Conservation (phyloP, 2,797 vertebrate species). For the Menidia menidia region DNA sequence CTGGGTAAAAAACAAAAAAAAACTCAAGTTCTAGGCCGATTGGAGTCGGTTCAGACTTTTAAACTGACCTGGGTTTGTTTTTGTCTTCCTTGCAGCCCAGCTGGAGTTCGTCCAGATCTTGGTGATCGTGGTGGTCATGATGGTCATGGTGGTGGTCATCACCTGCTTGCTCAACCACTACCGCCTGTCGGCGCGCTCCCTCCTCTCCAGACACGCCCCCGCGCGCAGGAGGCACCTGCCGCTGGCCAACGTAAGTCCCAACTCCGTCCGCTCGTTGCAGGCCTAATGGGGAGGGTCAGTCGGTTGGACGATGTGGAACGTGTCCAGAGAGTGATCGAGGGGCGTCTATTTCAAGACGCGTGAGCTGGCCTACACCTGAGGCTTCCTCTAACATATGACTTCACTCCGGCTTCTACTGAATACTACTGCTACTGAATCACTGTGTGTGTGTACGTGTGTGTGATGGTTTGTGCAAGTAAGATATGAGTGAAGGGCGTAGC, state of each 20-base stretch:
- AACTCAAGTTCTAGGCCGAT: no score
- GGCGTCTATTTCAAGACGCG: conserved; percentile 23
- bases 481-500: conserved; percentile 55
- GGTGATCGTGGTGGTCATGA: conserved; percentile 97
- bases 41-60: neutral
- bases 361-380: conserved; percentile 38
- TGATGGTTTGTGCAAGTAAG: conserved; percentile 26
- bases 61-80: neutral
- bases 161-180: conserved; percentile 97
- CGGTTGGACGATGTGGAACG: no score
- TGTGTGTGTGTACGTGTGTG: conserved; percentile 16
- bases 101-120: conserved; percentile 98
- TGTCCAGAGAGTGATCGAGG: no score
- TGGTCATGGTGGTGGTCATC: conserved; percentile 98
- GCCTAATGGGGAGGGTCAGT: no score
- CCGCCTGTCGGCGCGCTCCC: conserved; percentile 91
- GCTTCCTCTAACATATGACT: conserved; percentile 59
- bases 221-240: conserved; percentile 87
- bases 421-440: conserved; percentile 51
- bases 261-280: no score
- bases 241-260: conserved; percentile 89
- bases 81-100: conserved; percentile 84
- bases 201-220: conserved; percentile 90
- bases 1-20: no score
- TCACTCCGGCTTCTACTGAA: conserved; percentile 48